Percentiles rank a stretch among this genome's conserved stretches.
These are phyloP conservation scores for Chaetorhynchus papuensis DNA, from an alignment of 2,113 vertebrate species.

Conservation along the genomic window DNA sequence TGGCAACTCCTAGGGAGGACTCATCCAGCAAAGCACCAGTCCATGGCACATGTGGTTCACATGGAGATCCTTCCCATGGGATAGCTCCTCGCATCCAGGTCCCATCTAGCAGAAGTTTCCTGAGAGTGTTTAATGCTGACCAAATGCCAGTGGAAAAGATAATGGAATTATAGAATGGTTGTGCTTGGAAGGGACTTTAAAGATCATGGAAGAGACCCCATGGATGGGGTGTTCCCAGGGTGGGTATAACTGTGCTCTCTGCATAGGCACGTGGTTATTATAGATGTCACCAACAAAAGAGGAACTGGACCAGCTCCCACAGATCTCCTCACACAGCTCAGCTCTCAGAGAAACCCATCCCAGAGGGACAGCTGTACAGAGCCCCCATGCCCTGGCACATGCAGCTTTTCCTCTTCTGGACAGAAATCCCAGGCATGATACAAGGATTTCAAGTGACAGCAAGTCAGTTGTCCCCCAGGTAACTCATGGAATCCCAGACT, in stretches of 20 bases:
- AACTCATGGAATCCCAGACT: background rate
- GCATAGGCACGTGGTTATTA: background rate
- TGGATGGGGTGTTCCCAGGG: background rate
- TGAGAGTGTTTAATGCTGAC: background rate
- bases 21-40: rapidly evolving
- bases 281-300: background rate
- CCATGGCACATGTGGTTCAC: rapidly evolving
- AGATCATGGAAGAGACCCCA: background rate
- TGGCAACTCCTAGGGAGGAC: background rate
- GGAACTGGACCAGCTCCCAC: background rate
- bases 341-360: background rate
- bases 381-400: background rate
- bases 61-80: background rate
- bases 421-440: background rate
- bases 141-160: background rate
- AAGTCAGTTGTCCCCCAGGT: background rate
- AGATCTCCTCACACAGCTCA: background rate
- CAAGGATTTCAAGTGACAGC: background rate
- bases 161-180: background rate
- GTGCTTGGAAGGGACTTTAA: background rate
- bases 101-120: background rate
- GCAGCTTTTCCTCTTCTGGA: background rate
- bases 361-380: rapidly evolving
- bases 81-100: background rate
- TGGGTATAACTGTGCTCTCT: background rate